Conservation (phyloP, 2,797 vertebrate genomes). For the Balearica regulorum region DNA sequence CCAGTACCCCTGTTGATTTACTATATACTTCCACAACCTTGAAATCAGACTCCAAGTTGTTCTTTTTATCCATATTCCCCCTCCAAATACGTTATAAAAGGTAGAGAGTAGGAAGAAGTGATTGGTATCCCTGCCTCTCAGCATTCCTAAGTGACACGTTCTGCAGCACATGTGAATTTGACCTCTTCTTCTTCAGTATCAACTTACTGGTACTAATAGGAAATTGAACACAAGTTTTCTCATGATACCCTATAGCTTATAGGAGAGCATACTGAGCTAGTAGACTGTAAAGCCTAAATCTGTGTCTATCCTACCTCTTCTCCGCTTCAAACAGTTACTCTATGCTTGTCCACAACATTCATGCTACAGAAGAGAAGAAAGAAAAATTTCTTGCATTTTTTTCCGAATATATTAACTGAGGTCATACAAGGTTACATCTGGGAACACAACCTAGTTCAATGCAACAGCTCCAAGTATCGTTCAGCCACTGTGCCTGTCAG, state of each 20-base stretch:
- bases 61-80: neutral
- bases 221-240: neutral
- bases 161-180: neutral
- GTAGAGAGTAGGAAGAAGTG: neutral
- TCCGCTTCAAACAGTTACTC: neutral
- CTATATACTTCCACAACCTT: neutral
- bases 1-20: neutral
- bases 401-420: neutral
- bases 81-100: neutral
- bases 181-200: neutral
- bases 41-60: neutral
- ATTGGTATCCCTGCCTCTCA: neutral
- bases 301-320: neutral
- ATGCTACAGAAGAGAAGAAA: neutral
- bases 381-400: neutral
- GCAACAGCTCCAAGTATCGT: neutral
- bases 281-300: neutral
- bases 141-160: accelerated
- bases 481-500: neutral
- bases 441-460: neutral
- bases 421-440: neutral
- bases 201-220: neutral
- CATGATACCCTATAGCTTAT: neutral
- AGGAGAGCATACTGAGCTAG: neutral
- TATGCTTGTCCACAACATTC: neutral